phyloP scores from a whole-genome alignment of 2,888 invertebrate genomes.

The Tuberolachnus salignus region DNA sequence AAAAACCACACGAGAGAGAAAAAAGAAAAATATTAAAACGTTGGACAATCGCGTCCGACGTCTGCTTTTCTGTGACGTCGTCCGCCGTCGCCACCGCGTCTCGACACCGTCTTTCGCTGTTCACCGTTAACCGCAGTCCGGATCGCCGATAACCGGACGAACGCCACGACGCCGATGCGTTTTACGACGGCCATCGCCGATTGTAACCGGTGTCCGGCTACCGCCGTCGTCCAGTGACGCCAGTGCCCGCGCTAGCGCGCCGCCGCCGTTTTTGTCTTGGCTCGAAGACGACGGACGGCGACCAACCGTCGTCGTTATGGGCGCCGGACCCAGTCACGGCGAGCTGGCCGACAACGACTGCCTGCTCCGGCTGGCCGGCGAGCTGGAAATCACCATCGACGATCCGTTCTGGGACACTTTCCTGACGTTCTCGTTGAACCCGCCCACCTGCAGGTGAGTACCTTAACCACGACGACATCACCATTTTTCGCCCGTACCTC shows the following conservation, averaged over 20 bases:
- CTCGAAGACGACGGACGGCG: not conserved
- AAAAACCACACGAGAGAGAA: too few species aligned
- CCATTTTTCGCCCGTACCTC: not conserved
- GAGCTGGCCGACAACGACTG: conserved; percentile 83
- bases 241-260: not conserved
- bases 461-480: not conserved
- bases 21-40: too few species aligned
- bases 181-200: not conserved
- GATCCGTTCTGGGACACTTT: conserved; percentile 95
- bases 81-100: too few species aligned
- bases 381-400: conserved; percentile 79
- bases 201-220: not conserved
- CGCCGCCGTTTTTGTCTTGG: not conserved
- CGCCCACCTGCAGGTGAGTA: conserved; percentile 76
- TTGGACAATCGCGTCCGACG: too few species aligned
- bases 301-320: conserved; percentile 69
- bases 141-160: too few species aligned
- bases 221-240: not conserved
- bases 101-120: too few species aligned
- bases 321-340: conserved; percentile 79
- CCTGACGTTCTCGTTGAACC: conserved; percentile 85
- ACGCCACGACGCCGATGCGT: not conserved
- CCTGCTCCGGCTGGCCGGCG: conserved; percentile 78
- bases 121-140: too few species aligned
- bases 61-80: too few species aligned